phyloP scores from a whole-genome alignment of 2,888 invertebrate genomes.

The Mimas tiliae region DNA sequence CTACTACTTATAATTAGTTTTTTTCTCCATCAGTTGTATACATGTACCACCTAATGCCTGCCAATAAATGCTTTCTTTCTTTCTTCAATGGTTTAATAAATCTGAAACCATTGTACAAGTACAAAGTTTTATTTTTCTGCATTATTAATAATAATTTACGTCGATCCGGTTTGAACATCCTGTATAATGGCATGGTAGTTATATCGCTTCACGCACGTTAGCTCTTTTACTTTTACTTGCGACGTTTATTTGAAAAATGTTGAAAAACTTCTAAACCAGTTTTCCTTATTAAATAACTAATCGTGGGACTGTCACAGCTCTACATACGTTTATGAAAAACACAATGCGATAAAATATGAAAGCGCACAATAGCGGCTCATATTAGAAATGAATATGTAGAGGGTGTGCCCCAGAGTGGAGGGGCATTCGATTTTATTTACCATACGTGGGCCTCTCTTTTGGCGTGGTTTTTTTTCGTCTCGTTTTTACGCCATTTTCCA shows the following conservation, averaged over 20 bases:
- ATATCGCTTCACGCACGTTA: not conserved
- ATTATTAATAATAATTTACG: too few relatives aligned
- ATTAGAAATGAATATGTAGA: slow-evolving; percentile 29
- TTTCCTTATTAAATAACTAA: not conserved
- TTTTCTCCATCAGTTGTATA: too few relatives aligned
- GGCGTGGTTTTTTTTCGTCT: slow-evolving; percentile 63
- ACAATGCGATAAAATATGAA: slow-evolving; percentile 11
- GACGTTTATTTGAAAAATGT: not conserved
- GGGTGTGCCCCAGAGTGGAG: slow-evolving; percentile 37
- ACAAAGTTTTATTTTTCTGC: too few relatives aligned
- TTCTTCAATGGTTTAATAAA: too few relatives aligned
- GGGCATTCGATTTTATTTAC: slow-evolving; percentile 69
- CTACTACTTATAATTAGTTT: too few relatives aligned
- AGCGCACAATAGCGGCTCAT: slow-evolving; percentile 25
- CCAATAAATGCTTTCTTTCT: too few relatives aligned
- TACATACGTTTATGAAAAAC: not conserved
- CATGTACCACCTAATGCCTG: too few relatives aligned
- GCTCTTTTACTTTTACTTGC: not conserved
- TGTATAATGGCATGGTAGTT: not conserved
- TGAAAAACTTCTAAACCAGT: not conserved
- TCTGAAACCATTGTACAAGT: too few relatives aligned
- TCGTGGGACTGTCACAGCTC: not conserved
- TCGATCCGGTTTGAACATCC: too few relatives aligned
- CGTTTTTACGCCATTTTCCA: slow-evolving; percentile 72
- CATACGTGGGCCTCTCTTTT: slow-evolving; percentile 75